Evolutionary conservation across 2,113 vertebrate genomes (phyloP).

Genomic region (Solea solea): DNA sequence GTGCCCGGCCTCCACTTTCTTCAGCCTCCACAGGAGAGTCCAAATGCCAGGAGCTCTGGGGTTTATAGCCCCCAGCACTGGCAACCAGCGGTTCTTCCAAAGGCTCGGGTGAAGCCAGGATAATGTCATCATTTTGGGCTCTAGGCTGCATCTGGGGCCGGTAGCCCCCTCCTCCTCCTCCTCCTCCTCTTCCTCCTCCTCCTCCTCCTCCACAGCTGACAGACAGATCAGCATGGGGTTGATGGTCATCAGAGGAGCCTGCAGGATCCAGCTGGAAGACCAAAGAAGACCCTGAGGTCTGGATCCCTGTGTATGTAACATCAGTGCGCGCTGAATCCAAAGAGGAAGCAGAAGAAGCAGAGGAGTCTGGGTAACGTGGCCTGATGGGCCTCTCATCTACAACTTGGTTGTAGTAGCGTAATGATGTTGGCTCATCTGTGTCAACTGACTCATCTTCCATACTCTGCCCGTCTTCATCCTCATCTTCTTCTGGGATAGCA

Average conservation of each 20-base stretch:
- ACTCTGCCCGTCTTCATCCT: constrained; percentile 62
- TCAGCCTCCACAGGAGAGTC: constrained; percentile 84
- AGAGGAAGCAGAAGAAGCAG: constrained; percentile 82
- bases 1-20: constrained; percentile 75
- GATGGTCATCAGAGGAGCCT: constrained; percentile 45
- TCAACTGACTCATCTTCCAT: constrained; percentile 80
- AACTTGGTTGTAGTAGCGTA: constrained; percentile 90
- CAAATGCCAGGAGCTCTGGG: constrained; percentile 88
- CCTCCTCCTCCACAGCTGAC: constrained; percentile 21
- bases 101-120: constrained; percentile 21
- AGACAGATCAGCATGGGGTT: constrained; percentile 45
- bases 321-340: constrained; percentile 82
- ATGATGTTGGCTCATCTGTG: constrained; percentile 81
- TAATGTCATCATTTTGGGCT: constrained; percentile 8
- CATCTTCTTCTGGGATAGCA: constrained; percentile 82
- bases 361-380: constrained; percentile 70
- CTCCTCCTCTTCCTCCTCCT: too few relatives aligned
- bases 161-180: constrained; percentile 55
- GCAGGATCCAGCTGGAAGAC: constrained; percentile 78
- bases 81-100: constrained; percentile 40
- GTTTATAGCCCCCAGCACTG: constrained; percentile 86
- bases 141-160: constrained; percentile 64
- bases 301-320: constrained; percentile 93
- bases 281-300: constrained; percentile 83
- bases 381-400: constrained; percentile 85